A percentile compares a stretch with the other conserved stretches of the same genome.
phyloP scores from a whole-genome alignment of 2,113 vertebrate species.

The Haemorhous mexicanus region DNA sequence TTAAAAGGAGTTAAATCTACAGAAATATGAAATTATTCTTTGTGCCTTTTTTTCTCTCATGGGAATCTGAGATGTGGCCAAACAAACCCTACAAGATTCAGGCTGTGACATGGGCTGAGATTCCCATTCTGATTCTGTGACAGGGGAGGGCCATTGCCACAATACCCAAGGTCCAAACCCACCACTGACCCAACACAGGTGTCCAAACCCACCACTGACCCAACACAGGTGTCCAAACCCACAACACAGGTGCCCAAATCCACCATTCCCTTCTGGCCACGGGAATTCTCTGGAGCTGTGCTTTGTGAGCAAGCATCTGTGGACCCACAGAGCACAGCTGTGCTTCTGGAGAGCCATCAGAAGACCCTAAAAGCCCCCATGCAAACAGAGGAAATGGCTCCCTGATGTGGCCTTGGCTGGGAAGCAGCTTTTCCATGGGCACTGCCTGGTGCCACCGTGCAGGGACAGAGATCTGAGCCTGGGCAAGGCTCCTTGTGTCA shows the following conservation, averaged over 20 bases:
- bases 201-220: not conserved
- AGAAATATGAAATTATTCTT: not conserved
- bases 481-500: not conserved
- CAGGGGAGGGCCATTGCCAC: not conserved
- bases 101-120: not conserved
- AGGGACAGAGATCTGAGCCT: not conserved
- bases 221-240: too few species aligned
- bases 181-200: not conserved
- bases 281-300: not conserved
- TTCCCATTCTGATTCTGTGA: not conserved
- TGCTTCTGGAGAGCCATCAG: not conserved
- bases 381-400: not conserved
- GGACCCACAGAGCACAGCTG: not conserved
- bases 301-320: not conserved
- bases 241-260: not conserved
- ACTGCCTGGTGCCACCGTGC: accelerated
- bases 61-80: not conserved
- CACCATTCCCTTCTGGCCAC: not conserved
- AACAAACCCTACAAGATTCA: not conserved
- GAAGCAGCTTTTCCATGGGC: not conserved
- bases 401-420: not conserved
- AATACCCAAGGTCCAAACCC: not conserved
- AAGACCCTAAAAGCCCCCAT: not conserved
- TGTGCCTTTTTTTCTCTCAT: not conserved
- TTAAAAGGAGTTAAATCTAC: not conserved